A percentile compares a stretch with the other conserved stretches of the same genome.
phyloP scores from a whole-genome alignment of 2,888 invertebrate genomes.

The Hypena proboscidalis region DNA sequence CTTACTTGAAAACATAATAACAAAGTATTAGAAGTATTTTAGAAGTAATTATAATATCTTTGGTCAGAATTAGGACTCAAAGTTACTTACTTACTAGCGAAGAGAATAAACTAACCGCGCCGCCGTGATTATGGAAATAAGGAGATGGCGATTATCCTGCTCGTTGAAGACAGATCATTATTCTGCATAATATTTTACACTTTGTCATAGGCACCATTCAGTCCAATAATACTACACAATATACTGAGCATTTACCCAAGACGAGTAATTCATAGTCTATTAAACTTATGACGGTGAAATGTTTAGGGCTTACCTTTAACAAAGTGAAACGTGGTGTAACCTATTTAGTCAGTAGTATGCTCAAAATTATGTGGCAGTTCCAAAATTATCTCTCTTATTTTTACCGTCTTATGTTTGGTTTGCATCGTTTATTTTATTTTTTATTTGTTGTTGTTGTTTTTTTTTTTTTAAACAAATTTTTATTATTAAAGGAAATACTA shows the following conservation, averaged over 20 bases:
- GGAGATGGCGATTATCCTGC: conserved; percentile 62
- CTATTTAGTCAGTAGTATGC: too few species aligned
- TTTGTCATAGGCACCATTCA: conserved; percentile 26
- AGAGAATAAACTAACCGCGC: conserved; percentile 45
- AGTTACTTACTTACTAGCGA: conserved; percentile 53
- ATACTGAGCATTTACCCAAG: not conserved
- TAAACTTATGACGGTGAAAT: too few species aligned
- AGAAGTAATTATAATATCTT: conserved; percentile 30
- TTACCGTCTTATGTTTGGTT: too few species aligned
- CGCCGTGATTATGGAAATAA: conserved; percentile 70
- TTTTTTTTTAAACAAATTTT: too few species aligned
- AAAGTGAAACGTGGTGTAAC: too few species aligned
- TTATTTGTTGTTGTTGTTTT: too few species aligned
- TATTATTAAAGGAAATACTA: too few species aligned
- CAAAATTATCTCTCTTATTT: too few species aligned
- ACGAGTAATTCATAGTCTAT: too few species aligned
- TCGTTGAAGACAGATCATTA: conserved; percentile 69
- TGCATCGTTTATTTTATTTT: too few species aligned
- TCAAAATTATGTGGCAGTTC: too few species aligned
- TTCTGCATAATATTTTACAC: conserved; percentile 54
- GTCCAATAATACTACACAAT: conserved; percentile 30
- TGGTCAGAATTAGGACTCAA: conserved; percentile 39
- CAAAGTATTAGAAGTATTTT: conserved; percentile 1
- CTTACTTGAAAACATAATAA: not conserved
- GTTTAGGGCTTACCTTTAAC: too few species aligned